A percentile compares a stretch with the other conserved stretches of the same genome.
Evolutionary conservation across 2,888 invertebrate species (phyloP).

Genomic region (Drosophila cognata): DNA sequence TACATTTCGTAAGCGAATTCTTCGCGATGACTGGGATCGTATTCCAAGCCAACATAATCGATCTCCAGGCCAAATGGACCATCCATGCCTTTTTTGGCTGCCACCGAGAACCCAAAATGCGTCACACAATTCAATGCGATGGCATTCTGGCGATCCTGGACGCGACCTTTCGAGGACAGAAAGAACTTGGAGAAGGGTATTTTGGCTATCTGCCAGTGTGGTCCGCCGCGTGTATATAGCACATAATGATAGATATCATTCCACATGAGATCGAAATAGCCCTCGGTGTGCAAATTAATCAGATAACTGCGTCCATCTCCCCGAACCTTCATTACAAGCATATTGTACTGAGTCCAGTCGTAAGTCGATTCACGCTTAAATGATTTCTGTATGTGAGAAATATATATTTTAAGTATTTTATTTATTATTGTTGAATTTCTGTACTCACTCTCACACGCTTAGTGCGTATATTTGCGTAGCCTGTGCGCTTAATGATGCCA

Average conservation of each 20-base stretch:
- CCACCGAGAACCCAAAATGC: slow-evolving; percentile 92
- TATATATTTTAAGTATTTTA: not conserved
- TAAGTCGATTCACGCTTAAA: slow-evolving; percentile 90
- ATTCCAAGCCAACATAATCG: slow-evolving; percentile 95
- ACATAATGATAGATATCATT: slow-evolving; percentile 94
- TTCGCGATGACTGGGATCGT: slow-evolving; percentile 92
- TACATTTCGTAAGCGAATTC: slow-evolving; percentile 98
- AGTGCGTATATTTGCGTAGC: slow-evolving; percentile 93
- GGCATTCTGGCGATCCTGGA: slow-evolving; percentile 92
- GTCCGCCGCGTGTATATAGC: slow-evolving; percentile 97
- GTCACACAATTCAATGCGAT: slow-evolving; percentile 88
- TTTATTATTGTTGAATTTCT: not conserved
- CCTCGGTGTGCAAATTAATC: slow-evolving; percentile 91
- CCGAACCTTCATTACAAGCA: slow-evolving; percentile 90
- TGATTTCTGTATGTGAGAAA: slow-evolving; percentile 88
- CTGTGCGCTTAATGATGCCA: slow-evolving; percentile 91
- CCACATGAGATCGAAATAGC: slow-evolving; percentile 94
- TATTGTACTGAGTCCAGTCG: slow-evolving; percentile 92
- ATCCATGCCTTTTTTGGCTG: slow-evolving; percentile 89
- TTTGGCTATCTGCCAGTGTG: slow-evolving; percentile 98
- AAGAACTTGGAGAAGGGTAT: slow-evolving; percentile 98
- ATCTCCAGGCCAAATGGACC: slow-evolving; percentile 96
- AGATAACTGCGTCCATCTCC: slow-evolving; percentile 98
- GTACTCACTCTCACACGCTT: slow-evolving; percentile 87
- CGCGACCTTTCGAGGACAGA: slow-evolving; percentile 91